These are phyloP conservation scores for Myathropa florea DNA, from an alignment of 2,888 invertebrate species.

Conservation along the genomic window DNA sequence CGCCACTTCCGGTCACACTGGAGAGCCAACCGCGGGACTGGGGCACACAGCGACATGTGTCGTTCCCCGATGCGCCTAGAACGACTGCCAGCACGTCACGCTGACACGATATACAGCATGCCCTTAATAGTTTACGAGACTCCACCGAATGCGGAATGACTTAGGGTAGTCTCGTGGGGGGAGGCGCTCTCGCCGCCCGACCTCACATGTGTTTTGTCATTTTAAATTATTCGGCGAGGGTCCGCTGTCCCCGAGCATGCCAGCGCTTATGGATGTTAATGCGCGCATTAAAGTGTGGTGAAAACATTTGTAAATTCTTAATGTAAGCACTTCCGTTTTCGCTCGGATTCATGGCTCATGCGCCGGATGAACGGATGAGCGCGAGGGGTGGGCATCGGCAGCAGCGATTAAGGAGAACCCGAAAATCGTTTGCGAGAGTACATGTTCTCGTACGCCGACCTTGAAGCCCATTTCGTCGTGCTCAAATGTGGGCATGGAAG, in stretches of 20 bases:
- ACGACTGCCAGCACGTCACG: neutral
- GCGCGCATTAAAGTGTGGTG: slow-evolving; percentile 47
- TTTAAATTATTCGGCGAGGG: slow-evolving; percentile 66
- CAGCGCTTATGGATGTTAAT: slow-evolving; percentile 33
- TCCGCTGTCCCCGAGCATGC: neutral
- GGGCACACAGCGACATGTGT: slow-evolving; percentile 51
- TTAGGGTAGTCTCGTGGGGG: slow-evolving; percentile 51
- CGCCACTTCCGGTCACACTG: slow-evolving; percentile 62
- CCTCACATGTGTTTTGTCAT: slow-evolving; percentile 61
- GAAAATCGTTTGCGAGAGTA: neutral
- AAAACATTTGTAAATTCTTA: slow-evolving; percentile 68
- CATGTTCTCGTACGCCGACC: neutral
- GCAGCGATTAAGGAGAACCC: neutral
- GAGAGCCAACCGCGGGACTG: slow-evolving; percentile 14
- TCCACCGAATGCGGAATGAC: slow-evolving; percentile 37
- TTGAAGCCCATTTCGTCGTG: neutral
- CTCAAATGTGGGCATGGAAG: neutral
- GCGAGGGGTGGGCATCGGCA: neutral
- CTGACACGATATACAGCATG: slow-evolving; percentile 19
- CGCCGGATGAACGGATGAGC: slow-evolving; percentile 36
- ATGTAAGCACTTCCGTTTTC: slow-evolving; percentile 67
- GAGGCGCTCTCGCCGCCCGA: slow-evolving; percentile 7
- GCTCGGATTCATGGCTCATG: slow-evolving; percentile 17
- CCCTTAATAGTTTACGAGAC: slow-evolving; percentile 32
- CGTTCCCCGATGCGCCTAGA: slow-evolving; percentile 23